Conservation (phyloP, 2,888 invertebrate genomes). For the Aethes cnicana region DNA sequence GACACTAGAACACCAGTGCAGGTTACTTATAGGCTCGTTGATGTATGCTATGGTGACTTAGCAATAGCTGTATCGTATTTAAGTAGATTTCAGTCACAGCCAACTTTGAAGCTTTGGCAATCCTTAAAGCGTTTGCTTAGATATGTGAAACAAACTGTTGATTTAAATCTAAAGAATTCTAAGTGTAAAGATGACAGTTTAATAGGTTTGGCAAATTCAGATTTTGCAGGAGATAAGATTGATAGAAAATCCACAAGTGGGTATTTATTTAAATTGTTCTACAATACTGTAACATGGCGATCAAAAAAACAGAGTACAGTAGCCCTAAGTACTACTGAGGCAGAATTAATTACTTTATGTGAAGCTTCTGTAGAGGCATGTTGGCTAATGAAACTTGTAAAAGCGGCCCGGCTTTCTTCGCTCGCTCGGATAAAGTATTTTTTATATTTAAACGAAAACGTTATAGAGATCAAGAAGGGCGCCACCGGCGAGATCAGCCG, state of each 20-base stretch:
- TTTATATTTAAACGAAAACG: too few species aligned
- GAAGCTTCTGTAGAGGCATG: background rate
- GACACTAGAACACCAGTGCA: background rate
- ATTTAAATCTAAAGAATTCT: background rate
- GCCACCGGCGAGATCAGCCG: too few species aligned
- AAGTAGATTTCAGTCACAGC: background rate
- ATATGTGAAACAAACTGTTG: background rate
- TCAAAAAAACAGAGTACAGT: background rate
- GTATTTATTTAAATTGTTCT: background rate
- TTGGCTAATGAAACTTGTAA: background rate
- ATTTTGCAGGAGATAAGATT: background rate
- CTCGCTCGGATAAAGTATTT: too few species aligned
- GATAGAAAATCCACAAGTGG: background rate
- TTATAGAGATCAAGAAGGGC: too few species aligned
- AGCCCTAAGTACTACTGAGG: background rate
- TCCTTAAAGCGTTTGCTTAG: background rate
- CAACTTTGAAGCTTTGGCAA: background rate
- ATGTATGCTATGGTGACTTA: background rate
- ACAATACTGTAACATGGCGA: background rate
- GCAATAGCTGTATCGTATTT: background rate
- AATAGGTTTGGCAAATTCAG: background rate
- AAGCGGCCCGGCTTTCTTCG: too few species aligned
- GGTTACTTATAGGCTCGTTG: background rate
- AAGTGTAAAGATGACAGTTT: background rate
- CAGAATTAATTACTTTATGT: background rate